A percentile compares a stretch with the other conserved stretches of the same genome.
These are phyloP conservation scores for Drosophila yooni DNA, from an alignment of 2,888 invertebrate genomes.

Conservation along the genomic window DNA sequence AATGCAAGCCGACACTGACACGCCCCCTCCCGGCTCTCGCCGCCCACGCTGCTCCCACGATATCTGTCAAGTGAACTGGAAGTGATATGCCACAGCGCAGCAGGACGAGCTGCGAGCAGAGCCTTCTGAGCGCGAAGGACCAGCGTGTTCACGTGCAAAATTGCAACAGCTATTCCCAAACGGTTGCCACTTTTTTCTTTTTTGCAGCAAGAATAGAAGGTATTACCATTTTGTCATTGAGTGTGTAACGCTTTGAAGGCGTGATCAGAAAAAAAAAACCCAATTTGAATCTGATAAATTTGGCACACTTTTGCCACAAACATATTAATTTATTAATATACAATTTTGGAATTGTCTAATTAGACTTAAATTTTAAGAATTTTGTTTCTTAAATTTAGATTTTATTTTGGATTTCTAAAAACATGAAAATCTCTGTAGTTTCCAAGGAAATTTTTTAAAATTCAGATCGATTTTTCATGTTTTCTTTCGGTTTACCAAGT, in stretches of 20 bases:
- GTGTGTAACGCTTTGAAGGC: neutral
- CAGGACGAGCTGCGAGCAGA: conserved; percentile 13
- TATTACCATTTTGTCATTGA: neutral
- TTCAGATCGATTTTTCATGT: neutral
- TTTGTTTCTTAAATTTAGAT: too few relatives aligned
- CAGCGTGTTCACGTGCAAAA: conserved; percentile 80
- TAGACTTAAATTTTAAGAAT: too few relatives aligned
- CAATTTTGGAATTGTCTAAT: too few relatives aligned
- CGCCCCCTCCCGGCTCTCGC: conserved; percentile 17
- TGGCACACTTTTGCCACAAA: neutral
- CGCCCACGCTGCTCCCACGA: conserved; percentile 21
- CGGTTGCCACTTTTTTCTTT: conserved; percentile 17
- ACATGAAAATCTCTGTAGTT: too few relatives aligned
- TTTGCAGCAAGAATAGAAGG: neutral
- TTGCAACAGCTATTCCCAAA: conserved; percentile 76
- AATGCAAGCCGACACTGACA: conserved; percentile 50
- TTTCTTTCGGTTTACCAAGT: neutral
- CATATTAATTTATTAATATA: too few relatives aligned
- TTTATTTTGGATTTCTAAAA: too few relatives aligned
- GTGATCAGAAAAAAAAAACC: neutral
- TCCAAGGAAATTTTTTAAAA: neutral
- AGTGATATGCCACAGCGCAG: conserved; percentile 68
- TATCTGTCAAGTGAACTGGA: conserved; percentile 81
- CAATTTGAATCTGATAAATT: neutral
- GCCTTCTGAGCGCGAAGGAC: conserved; percentile 32